Percentiles rank a stretch among this genome's conserved stretches.
Conservation (phyloP, 2,888 invertebrate genomes). For the Watsonalla binaria region DNA sequence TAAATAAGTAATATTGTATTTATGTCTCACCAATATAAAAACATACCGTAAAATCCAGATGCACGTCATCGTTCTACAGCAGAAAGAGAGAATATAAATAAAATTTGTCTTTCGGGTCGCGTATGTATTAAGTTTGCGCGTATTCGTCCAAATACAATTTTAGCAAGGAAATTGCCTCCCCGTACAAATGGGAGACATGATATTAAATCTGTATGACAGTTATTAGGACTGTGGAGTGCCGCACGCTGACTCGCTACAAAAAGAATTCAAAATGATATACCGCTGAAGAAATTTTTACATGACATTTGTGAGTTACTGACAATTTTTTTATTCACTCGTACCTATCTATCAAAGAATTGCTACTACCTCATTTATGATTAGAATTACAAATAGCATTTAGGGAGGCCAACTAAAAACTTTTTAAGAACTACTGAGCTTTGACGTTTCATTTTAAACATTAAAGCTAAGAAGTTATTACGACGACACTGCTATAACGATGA, state of each 20-base stretch:
- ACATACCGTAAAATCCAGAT: slow-evolving; percentile 49
- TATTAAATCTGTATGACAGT: slow-evolving; percentile 76
- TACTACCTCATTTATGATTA: too few relatives aligned
- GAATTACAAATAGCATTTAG: too few relatives aligned
- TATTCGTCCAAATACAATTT: slow-evolving; percentile 73
- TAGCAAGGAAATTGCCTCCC: slow-evolving; percentile 72
- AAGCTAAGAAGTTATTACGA: too few relatives aligned
- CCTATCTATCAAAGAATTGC: too few relatives aligned
- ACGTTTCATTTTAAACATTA: too few relatives aligned
- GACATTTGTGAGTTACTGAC: slow-evolving; percentile 14
- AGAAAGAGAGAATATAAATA: slow-evolving; percentile 53
- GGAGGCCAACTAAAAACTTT: too few relatives aligned
- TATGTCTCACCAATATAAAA: slow-evolving; percentile 44
- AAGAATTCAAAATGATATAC: slow-evolving; percentile 50
- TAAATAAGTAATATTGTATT: too few relatives aligned
- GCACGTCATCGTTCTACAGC: slow-evolving; percentile 34
- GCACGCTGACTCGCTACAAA: slow-evolving; percentile 41
- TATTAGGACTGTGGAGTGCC: slow-evolving; percentile 62
- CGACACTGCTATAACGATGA: too few relatives aligned
- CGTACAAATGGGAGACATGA: slow-evolving; percentile 66
- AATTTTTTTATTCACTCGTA: too few relatives aligned
- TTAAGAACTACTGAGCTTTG: too few relatives aligned
- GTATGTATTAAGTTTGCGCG: slow-evolving; percentile 70
- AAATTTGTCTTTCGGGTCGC: slow-evolving; percentile 68
- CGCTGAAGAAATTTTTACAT: slow-evolving; percentile 38